Base-by-base conservation (phyloP, 2,797 vertebrate genomes). In the Notamacropus eugenii region DNA sequence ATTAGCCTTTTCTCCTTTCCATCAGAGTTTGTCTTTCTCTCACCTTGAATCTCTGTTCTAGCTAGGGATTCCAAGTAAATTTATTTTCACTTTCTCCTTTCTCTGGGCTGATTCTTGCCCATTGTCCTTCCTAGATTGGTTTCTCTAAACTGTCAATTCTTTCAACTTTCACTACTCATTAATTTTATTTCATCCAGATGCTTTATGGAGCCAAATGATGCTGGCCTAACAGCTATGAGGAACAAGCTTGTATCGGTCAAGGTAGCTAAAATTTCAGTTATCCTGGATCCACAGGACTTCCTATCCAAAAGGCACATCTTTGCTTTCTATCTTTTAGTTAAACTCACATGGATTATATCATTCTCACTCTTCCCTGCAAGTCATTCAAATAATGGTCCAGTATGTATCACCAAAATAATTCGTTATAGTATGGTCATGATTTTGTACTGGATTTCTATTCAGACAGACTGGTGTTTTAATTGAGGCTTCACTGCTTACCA, bases 1-100 rank as follows among this genome's bases (percentile, higher is more conserved):
- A 40, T 94, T 56, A 93, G 46, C 31, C 62, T 97, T 46, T 95
- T 95, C 90, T 59, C 24, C 1, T 95, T 96, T 95, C 27, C 4
- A 16, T 40, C 56, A 22, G 67, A 57, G 10, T 9, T 58, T 58
- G 24, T 56, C 13, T 14, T 62, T 14, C 46, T 19, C 46, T 54
- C 50, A 55, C 95, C 94, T 57, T 93, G 28, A 95, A 2, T 95
- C 5, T 0, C 58, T 94, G 54, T 93, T 29, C 91, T 74, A 1
- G 58, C 92, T 92, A 93, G 19, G 74, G 11, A 4, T 28, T 97
- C 58, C n/a, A 94, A 54, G 40, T 55, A 19, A 93, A 92, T 10
- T 94, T 58, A 0, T 59, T 92, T 29, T 0, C 3, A 10, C 24
- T n/a, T 46, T 93, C 55, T 55, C 3, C 27, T n/a, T 6, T n/a